Evolutionary conservation across 2,113 vertebrate species (phyloP).

Genomic region (Calyptommatus sinebrachiatus): DNA sequence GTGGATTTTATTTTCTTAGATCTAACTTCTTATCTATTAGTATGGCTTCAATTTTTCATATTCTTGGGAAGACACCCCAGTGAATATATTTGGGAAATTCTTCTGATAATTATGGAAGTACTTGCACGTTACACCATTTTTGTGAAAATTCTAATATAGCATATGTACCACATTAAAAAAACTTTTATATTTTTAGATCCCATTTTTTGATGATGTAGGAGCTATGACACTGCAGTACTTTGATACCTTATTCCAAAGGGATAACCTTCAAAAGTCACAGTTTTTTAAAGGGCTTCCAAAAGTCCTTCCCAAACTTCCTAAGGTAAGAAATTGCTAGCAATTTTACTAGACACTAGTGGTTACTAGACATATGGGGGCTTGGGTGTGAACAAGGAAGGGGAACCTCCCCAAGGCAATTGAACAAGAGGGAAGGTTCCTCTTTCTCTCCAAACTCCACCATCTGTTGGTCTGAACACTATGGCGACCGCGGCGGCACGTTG

Average conservation of each 20-base stretch:
- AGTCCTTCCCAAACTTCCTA: conserved; percentile 93
- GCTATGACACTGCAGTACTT: conserved; percentile 96
- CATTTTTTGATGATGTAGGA: conserved; percentile 96
- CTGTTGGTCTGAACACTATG: too few species aligned
- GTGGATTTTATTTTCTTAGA: neutral
- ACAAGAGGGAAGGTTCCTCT: too few species aligned
- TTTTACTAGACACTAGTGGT: neutral
- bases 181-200: conserved; percentile 80
- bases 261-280: conserved; percentile 98
- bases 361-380: neutral
- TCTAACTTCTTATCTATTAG: neutral
- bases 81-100: neutral
- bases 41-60: neutral
- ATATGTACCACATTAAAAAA: conserved; percentile 13
- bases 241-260: conserved; percentile 95
- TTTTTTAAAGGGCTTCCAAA: conserved; percentile 98
- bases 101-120: neutral
- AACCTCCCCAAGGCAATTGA: too few species aligned
- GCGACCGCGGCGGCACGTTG: too few species aligned
- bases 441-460: too few species aligned
- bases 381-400: neutral
- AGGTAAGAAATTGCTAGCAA: conserved; percentile 72
- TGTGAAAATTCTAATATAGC: neutral
- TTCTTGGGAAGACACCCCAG: neutral
- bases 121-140: neutral